Conservation (phyloP, 2,797 vertebrate species). For the Gadopsis bispinosus region DNA sequence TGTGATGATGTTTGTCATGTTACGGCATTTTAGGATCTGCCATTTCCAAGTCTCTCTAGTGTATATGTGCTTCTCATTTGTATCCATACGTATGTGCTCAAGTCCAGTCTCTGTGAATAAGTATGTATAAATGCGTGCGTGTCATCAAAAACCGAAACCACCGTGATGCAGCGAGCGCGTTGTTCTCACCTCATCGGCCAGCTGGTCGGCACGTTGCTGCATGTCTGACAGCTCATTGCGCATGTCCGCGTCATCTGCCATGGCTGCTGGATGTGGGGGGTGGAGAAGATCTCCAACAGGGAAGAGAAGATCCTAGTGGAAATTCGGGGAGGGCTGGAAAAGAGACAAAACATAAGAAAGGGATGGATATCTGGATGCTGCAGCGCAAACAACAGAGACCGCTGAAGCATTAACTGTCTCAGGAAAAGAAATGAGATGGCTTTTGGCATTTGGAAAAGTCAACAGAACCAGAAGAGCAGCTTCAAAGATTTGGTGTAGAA, state of each 20-base stretch:
- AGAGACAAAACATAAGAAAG: conserved; percentile 26
- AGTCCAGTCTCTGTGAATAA: neutral
- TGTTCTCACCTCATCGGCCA: conserved; percentile 94
- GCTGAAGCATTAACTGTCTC: neutral
- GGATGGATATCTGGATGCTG: neutral
- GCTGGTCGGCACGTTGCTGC: conserved; percentile 98
- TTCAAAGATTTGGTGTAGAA: neutral
- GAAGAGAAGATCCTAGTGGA: conserved; percentile 80
- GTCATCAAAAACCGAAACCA: neutral
- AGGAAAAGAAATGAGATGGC: neutral
- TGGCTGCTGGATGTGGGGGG: conserved; percentile 84
- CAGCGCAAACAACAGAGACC: neutral
- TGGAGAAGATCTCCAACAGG: conserved; percentile 82
- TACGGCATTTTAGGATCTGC: neutral
- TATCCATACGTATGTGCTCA: neutral
- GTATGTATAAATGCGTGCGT: neutral
- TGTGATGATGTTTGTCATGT: neutral
- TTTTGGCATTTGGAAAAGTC: neutral
- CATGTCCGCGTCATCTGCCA: conserved; percentile 99
- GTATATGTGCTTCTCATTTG: neutral
- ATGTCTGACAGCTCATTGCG: conserved; percentile 99
- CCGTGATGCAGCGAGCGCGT: neutral
- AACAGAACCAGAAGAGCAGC: neutral
- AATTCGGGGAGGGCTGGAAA: conserved; percentile 77
- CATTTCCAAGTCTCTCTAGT: neutral